Evolutionary conservation across 2,888 invertebrate species (phyloP).

Genomic region (Phengaris alcon): DNA sequence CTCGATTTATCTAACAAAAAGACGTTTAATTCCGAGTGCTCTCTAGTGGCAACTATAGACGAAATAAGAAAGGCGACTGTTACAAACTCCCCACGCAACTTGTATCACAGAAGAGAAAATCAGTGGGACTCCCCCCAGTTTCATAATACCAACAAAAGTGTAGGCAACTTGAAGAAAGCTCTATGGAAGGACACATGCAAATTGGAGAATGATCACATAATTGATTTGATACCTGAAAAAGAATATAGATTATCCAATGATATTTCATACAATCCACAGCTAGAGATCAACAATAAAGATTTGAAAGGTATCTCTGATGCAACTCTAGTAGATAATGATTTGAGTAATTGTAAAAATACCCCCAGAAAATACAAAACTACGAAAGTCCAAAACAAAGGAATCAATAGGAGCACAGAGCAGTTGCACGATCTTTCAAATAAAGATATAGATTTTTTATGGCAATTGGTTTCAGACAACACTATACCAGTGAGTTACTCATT

Average conservation of each 20-base stretch:
- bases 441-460: slow-evolving; percentile 70
- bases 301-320: slow-evolving; percentile 45
- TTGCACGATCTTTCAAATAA: slow-evolving; percentile 63
- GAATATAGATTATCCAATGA: slow-evolving; percentile 53
- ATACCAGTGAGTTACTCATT: slow-evolving; percentile 51
- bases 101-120: slow-evolving; percentile 76
- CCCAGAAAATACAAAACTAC: slow-evolving; percentile 54
- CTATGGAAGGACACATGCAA: slow-evolving; percentile 74
- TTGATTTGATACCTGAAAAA: slow-evolving; percentile 67
- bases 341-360: slow-evolving; percentile 50
- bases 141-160: slow-evolving; percentile 56
- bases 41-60: slow-evolving; percentile 81
- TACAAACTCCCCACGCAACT: slow-evolving; percentile 78
- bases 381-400: slow-evolving; percentile 53
- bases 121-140: slow-evolving; percentile 71
- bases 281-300: slow-evolving; percentile 52
- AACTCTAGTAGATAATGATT: slow-evolving; percentile 43
- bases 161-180: slow-evolving; percentile 61
- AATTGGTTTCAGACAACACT: slow-evolving; percentile 67
- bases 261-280: slow-evolving; percentile 53
- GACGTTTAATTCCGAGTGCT: slow-evolving; percentile 75
- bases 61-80: slow-evolving; percentile 80
- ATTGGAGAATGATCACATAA: slow-evolving; percentile 65
- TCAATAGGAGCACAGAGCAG: slow-evolving; percentile 52
- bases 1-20: slow-evolving; percentile 63